phyloP scores from a whole-genome alignment of 2,797 vertebrate species.

The Melanotaenia maccullochi region DNA sequence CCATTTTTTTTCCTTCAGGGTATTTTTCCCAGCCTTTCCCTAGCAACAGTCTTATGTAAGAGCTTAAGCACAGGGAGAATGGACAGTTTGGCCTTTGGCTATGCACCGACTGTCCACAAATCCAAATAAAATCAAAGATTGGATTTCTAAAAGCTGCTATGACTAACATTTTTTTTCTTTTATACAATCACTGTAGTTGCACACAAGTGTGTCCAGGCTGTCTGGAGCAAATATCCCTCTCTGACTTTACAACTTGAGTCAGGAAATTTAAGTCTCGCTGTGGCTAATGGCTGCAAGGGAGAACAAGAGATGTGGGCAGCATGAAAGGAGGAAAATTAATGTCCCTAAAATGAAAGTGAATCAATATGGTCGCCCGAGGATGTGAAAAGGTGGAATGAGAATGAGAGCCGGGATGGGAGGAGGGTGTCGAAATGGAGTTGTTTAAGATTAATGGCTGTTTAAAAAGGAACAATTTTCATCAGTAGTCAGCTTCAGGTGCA shows the following conservation, averaged over 20 bases:
- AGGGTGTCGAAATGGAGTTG: constrained; percentile 38
- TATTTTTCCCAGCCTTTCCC: constrained; percentile 26
- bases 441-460: constrained; percentile 68
- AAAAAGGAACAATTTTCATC: constrained; percentile 62
- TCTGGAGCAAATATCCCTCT: constrained; percentile 8
- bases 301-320: constrained; percentile 44
- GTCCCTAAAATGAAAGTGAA: constrained; percentile 62
- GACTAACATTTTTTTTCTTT: not conserved
- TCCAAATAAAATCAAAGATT: not conserved
- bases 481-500: constrained; percentile 56
- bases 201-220: not conserved
- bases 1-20: not conserved
- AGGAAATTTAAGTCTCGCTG: constrained; percentile 25
- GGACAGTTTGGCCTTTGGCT: constrained; percentile 12
- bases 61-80: constrained; percentile 27
- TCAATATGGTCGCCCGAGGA: constrained; percentile 67
- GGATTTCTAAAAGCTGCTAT: not conserved
- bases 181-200: constrained; percentile 7
- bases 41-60: constrained; percentile 42
- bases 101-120: constrained; percentile 5
- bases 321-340: constrained; percentile 58
- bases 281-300: constrained; percentile 24
- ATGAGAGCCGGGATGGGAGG: constrained; percentile 27
- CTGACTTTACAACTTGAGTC: constrained; percentile 15
- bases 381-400: constrained; percentile 64